These are phyloP conservation scores for Grammomys surdaster DNA, from an alignment of 2,113 vertebrate species.

Conservation along the genomic window DNA sequence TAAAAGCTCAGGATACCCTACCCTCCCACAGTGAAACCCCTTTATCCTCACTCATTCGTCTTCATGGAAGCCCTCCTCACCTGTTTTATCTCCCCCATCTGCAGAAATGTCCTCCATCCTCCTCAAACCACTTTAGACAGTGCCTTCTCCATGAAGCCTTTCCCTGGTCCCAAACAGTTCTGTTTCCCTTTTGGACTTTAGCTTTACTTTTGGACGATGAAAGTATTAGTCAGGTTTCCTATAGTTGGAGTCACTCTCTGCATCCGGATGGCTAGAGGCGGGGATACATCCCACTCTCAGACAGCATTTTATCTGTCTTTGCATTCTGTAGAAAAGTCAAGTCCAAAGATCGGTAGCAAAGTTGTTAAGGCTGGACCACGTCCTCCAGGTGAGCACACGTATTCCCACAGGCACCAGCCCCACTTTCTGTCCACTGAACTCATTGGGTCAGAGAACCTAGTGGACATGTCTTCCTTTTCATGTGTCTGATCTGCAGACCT, in stretches of 20 bases:
- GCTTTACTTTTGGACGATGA: background rate
- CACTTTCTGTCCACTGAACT: background rate
- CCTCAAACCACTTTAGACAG: background rate
- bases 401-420: background rate
- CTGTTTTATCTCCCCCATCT: background rate
- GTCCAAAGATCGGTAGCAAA: background rate
- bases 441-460: background rate
- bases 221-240: slow-evolving; percentile 34
- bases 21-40: background rate
- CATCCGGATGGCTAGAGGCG: background rate
- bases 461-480: background rate
- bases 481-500: background rate
- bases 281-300: background rate
- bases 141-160: background rate
- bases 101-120: background rate
- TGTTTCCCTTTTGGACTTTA: background rate
- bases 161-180: background rate
- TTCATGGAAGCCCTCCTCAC: no score
- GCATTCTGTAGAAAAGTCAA: background rate
- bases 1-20: background rate
- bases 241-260: background rate
- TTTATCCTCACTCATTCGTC: background rate
- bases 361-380: background rate
- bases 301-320: background rate
- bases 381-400: background rate